Evolutionary conservation across 2,113 vertebrate species (phyloP), one percentile per base, ranked within the genome.

Genomic region (Calyptomena viridis): DNA sequence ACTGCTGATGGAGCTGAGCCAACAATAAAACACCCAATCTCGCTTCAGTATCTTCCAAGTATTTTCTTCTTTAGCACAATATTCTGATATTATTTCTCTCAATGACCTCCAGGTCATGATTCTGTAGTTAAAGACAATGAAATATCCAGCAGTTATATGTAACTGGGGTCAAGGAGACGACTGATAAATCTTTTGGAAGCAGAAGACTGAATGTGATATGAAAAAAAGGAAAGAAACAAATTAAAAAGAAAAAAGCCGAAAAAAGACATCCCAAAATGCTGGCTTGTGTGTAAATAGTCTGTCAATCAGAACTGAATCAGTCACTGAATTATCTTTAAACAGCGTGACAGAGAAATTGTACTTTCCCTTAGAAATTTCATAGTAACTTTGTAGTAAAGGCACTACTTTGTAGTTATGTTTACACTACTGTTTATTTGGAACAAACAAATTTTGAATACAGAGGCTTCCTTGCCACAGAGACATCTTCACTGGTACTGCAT

Each of bases 41-140:
- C 86, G 42, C 62, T 94, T 69, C 23, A 14, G 76, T 71, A 59
- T 77, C 95, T 96, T 86, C 87, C 90, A 96, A 96, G 77, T 9
- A 68, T 76, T 96, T 93, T 94, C 73, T 94, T 96, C 64, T 94
- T 82, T 52, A 94, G 69, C 81, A 96, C 62, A 93, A 59, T 90
- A 17, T 40, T 73, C 84, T 94, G 68, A 50, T 75, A 89, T 94
- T 96, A 92, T 96, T 96, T 95, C 84, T 89, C 60, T 83, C 53
- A 30, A 1, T 92, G 95, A 83, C 87, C 76, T 89, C 73, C 27
- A 5, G 4, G 22, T 84, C 84, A 63, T 72, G 73, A 89, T 89
- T 92, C 52, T 90, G 28, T 25, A 40, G 44, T 44, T 86, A 90
- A 81, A 93, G 33, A 78, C 86, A 69, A 82, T 64, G 47, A 91